These are phyloP conservation scores for Pterocles orientalis DNA, from an alignment of 2,113 vertebrate species.

Conservation along the genomic window DNA sequence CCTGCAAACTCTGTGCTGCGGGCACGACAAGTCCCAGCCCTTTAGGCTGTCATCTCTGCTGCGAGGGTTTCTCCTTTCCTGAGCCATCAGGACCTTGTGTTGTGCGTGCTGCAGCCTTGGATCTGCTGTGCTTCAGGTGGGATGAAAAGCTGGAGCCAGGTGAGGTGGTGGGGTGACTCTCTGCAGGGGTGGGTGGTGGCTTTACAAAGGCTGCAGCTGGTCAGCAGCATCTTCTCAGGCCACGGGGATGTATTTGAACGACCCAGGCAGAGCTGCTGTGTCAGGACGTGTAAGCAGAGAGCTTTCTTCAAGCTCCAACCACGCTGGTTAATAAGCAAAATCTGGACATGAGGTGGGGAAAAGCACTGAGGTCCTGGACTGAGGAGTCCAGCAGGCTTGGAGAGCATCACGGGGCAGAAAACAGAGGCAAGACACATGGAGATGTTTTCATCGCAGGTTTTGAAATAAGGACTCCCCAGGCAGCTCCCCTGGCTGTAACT, in stretches of 20 bases:
- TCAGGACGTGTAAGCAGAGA: not conserved
- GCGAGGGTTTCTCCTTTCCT: not conserved
- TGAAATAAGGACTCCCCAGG: not conserved
- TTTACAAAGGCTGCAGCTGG: not conserved
- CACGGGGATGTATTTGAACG: not conserved
- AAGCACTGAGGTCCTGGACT: fast-evolving
- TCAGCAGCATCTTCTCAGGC: not conserved
- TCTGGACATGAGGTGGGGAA: not conserved
- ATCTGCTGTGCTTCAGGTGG: not conserved
- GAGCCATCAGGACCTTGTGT: fast-evolving
- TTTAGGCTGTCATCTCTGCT: not conserved
- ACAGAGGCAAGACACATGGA: not conserved
- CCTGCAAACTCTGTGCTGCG: not conserved
- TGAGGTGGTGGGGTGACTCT: not conserved
- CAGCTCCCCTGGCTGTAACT: not conserved
- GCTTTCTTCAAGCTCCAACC: not conserved
- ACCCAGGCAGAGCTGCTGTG: not conserved
- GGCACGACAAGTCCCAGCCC: not conserved
- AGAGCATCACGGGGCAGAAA: not conserved
- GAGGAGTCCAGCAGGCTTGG: not conserved
- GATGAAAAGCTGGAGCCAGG: not conserved
- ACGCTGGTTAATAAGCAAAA: fast-evolving
- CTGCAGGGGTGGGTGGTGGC: fast-evolving
- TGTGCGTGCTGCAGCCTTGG: not conserved
- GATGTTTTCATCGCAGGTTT: not conserved